Percentiles rank a stretch among this genome's conserved stretches.
phyloP scores from a whole-genome alignment of 2,888 invertebrate species.

The Spialia ferax region DNA sequence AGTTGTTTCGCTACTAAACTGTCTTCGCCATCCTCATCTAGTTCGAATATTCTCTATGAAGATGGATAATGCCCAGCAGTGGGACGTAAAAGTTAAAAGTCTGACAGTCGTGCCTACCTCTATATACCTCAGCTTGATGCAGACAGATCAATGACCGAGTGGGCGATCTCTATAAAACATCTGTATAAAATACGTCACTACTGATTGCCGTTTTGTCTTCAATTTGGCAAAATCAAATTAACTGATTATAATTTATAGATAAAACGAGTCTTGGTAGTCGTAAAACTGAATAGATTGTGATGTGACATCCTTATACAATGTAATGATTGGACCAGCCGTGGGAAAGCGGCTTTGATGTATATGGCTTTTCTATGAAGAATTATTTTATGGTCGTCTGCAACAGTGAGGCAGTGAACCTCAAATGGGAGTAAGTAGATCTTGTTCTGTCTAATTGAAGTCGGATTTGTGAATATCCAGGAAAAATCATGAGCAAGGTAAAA shows the following conservation, averaged over 20 bases:
- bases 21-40: too few relatives aligned
- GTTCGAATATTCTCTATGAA: background rate
- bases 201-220: background rate
- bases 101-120: background rate
- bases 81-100: too few relatives aligned
- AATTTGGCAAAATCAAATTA: slow-evolving; percentile 32
- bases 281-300: slow-evolving; percentile 16
- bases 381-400: too few relatives aligned
- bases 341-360: background rate
- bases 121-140: background rate
- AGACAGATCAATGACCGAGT: slow-evolving; percentile 15
- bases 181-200: background rate
- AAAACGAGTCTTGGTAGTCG: slow-evolving; percentile 17
- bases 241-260: slow-evolving; percentile 35
- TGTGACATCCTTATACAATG: slow-evolving; percentile 6
- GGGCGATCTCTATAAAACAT: slow-evolving; percentile 6
- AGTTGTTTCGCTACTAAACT: too few relatives aligned
- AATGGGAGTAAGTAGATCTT: too few relatives aligned
- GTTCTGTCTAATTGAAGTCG: too few relatives aligned
- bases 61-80: background rate
- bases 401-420: too few relatives aligned
- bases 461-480: too few relatives aligned
- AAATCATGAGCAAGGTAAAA: too few relatives aligned
- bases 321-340: background rate
- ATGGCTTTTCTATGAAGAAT: too few relatives aligned